Evolutionary conservation across 2,888 invertebrate genomes (phyloP).

Genomic region (Coenonympha glycerion): DNA sequence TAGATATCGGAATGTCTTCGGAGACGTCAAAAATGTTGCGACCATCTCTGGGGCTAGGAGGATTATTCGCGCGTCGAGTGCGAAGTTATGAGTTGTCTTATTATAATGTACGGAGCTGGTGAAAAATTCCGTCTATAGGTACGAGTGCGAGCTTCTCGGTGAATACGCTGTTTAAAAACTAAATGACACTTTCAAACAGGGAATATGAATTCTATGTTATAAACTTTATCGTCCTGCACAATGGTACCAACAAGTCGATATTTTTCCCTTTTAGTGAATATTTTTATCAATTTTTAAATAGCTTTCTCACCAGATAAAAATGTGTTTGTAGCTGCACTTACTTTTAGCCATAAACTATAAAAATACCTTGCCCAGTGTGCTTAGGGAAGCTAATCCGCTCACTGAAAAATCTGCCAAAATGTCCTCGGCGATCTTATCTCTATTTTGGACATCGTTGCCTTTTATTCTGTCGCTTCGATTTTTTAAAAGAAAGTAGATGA

Average conservation of each 20-base stretch:
- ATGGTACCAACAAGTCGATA: too few species aligned
- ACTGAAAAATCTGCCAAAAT: background rate
- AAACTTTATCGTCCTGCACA: conserved; percentile 3
- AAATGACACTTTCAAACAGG: conserved; percentile 6
- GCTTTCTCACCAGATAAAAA: background rate
- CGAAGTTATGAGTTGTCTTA: conserved; percentile 67
- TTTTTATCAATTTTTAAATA: background rate
- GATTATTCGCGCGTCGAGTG: conserved; percentile 57
- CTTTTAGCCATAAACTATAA: too few species aligned
- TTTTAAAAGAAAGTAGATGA: background rate
- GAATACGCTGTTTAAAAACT: conserved; percentile 3
- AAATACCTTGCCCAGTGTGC: background rate
- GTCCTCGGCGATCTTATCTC: background rate
- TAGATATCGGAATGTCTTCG: too few species aligned
- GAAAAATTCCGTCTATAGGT: conserved; percentile 14
- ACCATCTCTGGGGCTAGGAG: conserved; percentile 29
- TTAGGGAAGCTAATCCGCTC: background rate
- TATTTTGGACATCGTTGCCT: background rate
- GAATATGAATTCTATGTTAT: conserved; percentile 8
- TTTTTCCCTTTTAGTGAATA: background rate
- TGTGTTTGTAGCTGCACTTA: too few species aligned
- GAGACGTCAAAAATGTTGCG: background rate
- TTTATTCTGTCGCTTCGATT: background rate
- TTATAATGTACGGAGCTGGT: conserved; percentile 39
- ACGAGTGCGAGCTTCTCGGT: too few species aligned